Percentiles rank a stretch among this genome's conserved stretches.
These are phyloP conservation scores for Zosterops japonicus DNA, from an alignment of 2,113 vertebrate species.

Conservation along the genomic window DNA sequence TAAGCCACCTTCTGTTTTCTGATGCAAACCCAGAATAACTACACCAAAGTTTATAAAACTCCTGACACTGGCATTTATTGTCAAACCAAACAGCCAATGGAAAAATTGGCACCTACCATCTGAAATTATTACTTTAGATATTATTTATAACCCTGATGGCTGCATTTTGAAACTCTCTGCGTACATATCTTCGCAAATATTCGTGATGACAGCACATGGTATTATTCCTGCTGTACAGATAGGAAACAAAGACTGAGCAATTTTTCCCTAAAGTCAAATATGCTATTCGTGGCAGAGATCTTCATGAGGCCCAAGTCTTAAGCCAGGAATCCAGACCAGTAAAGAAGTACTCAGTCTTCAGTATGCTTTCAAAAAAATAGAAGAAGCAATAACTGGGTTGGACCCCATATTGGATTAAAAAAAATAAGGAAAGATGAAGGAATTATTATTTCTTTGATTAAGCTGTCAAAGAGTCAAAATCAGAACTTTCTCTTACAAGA, in stretches of 20 bases:
- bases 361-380: slow-evolving; percentile 7
- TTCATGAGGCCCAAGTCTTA: background rate
- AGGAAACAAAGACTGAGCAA: slow-evolving; percentile 13
- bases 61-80: background rate
- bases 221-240: background rate
- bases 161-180: background rate
- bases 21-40: slow-evolving; percentile 51
- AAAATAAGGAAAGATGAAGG: background rate
- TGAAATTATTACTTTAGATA: slow-evolving; percentile 13
- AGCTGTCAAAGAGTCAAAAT: background rate
- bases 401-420: background rate
- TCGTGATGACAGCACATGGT: background rate
- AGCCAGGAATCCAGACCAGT: background rate
- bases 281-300: background rate
- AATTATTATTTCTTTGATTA: background rate
- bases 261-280: slow-evolving; percentile 26
- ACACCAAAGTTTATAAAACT: slow-evolving; percentile 22
- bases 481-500: background rate
- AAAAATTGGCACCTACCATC: slow-evolving; percentile 4
- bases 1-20: slow-evolving; percentile 54
- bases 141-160: background rate
- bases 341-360: background rate
- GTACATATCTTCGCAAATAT: background rate
- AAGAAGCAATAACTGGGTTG: background rate
- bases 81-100: slow-evolving; percentile 1